Conservation (phyloP, 2,797 vertebrate species). For the Geotrypetes seraphini region DNA sequence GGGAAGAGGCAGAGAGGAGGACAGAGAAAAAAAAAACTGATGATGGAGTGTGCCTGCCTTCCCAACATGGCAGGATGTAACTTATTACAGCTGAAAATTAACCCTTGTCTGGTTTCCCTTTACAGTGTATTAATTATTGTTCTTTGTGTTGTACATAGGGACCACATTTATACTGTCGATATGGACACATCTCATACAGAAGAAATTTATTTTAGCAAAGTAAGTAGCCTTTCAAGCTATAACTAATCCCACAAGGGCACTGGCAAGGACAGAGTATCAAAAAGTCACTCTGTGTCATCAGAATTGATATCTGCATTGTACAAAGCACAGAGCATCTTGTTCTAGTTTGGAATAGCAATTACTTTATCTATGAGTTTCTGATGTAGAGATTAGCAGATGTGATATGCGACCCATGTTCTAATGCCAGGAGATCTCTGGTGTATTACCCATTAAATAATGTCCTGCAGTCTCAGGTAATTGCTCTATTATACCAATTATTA, state of each 20-base stretch:
- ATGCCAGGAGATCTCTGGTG: conserved; percentile 7
- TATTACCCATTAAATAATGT: conserved; percentile 19
- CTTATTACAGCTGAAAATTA: conserved; percentile 12
- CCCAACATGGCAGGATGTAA: too few species aligned
- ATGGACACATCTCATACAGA: conserved; percentile 79
- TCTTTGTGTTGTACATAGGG: conserved; percentile 65
- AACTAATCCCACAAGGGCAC: conserved; percentile 14
- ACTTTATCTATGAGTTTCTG: conserved; percentile 13
- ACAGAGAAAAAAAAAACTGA: too few species aligned
- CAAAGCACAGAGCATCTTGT: conserved; percentile 19
- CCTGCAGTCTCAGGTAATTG: conserved; percentile 17
- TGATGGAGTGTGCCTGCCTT: too few species aligned
- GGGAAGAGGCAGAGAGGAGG: too few species aligned
- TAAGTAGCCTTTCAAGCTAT: conserved; percentile 61
- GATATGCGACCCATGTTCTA: conserved; percentile 19
- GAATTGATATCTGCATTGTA: conserved; percentile 6
- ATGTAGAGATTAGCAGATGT: conserved; percentile 18
- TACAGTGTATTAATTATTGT: too few species aligned
- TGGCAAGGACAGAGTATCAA: conserved; percentile 5
- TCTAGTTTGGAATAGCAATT: conserved; percentile 5
- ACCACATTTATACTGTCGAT: conserved; percentile 97
- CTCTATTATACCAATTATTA: conserved; percentile 17
- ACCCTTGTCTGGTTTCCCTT: too few species aligned
- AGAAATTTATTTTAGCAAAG: conserved; percentile 98
- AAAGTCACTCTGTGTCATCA: conserved; percentile 6